These are phyloP conservation scores for Zosterops pallidus DNA, from an alignment of 2,113 vertebrate genomes.

Conservation along the genomic window DNA sequence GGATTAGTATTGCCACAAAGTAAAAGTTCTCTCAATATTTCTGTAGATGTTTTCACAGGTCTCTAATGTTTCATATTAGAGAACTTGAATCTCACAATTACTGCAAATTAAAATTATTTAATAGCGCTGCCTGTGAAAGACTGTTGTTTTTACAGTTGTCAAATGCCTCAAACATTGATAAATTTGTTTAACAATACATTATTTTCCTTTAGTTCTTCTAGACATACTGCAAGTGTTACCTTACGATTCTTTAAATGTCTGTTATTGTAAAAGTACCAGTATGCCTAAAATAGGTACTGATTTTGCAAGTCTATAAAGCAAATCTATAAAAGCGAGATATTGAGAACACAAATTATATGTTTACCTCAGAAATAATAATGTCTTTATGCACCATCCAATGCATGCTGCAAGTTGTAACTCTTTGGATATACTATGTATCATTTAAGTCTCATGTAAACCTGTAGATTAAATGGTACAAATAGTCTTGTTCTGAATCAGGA, in stretches of 20 bases:
- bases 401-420: neutral
- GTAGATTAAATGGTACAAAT: neutral
- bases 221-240: neutral
- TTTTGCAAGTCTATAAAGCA: conserved; percentile 35
- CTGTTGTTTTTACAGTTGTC: conserved; percentile 20
- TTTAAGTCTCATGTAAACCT: neutral
- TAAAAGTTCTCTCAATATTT: conserved; percentile 24
- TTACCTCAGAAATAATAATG: neutral
- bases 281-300: neutral
- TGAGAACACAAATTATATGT: neutral
- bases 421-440: neutral
- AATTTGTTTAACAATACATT: conserved; percentile 18
- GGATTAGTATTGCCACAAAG: conserved; percentile 37
- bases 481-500: neutral
- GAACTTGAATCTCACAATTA: conserved; percentile 10
- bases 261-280: conserved; percentile 4
- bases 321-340: conserved; percentile 23
- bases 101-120: conserved; percentile 51
- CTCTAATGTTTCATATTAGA: neutral
- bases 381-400: neutral
- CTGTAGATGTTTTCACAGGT: conserved; percentile 8
- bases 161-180: conserved; percentile 8
- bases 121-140: neutral
- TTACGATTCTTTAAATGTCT: conserved; percentile 3
- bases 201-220: conserved; percentile 1